Evolutionary conservation across 2,797 vertebrate species (phyloP).

Genomic region (Ptychobarbus kaznakovi): DNA sequence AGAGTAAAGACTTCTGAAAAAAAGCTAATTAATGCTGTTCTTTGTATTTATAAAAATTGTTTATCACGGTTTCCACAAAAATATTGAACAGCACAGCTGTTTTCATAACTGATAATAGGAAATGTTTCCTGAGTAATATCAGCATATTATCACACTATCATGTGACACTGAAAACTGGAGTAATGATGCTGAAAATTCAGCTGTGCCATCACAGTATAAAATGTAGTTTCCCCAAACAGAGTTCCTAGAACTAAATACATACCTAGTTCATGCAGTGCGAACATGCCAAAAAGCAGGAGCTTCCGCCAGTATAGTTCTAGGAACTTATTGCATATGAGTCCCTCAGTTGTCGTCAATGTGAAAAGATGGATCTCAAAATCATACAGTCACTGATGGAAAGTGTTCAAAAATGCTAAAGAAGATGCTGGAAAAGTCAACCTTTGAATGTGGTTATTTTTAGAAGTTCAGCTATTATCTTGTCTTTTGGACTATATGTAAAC

Average conservation of each 20-base stretch:
- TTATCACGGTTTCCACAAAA: background rate
- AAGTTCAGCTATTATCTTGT: background rate
- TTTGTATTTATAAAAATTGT: background rate
- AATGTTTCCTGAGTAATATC: background rate
- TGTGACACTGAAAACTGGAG: background rate
- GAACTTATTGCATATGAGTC: background rate
- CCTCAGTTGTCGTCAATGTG: background rate
- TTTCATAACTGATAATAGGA: background rate
- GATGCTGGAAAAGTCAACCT: background rate
- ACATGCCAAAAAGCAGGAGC: no score
- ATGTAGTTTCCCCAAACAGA: background rate
- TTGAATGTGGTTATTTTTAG: background rate
- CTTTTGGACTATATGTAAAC: background rate
- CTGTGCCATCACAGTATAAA: background rate
- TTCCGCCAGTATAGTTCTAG: no score
- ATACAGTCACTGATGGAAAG: background rate
- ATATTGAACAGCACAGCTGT: background rate
- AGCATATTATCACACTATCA: background rate
- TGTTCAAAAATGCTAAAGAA: background rate
- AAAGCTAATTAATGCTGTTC: background rate
- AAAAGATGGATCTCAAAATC: background rate
- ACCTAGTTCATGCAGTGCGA: no score
- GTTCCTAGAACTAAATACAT: no score
- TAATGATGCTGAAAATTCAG: background rate
- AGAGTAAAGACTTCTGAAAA: background rate